phyloP scores from a whole-genome alignment of 2,797 vertebrate species.

The Peromyscus melanophrys region DNA sequence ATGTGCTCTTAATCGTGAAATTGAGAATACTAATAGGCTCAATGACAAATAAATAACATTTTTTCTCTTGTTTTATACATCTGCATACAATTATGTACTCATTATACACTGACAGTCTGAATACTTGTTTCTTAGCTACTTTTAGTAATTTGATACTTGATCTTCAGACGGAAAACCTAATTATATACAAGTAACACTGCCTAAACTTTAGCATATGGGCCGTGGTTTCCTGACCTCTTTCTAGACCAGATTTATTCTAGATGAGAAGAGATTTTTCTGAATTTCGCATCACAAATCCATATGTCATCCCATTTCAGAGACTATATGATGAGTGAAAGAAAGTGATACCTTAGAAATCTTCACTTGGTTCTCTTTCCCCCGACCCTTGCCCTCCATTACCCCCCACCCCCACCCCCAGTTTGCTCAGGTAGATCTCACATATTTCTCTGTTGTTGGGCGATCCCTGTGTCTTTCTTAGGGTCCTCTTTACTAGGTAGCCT shows the following conservation, averaged over 20 bases:
- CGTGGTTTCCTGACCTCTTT: not conserved
- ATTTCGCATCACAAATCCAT: not conserved
- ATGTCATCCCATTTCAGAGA: not conserved
- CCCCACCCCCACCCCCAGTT: no score
- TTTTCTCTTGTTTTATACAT: not conserved
- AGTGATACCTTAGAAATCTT: not conserved
- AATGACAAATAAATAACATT: not conserved
- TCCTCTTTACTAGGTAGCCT: no score
- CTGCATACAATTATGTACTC: not conserved
- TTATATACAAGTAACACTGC: not conserved
- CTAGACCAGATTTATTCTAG: not conserved
- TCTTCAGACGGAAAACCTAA: not conserved
- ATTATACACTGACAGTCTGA: not conserved
- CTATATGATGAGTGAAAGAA: not conserved
- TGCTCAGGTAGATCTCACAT: no score
- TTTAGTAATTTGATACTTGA: conserved; percentile 11
- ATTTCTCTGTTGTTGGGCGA: no score
- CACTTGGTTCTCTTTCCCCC: no score
- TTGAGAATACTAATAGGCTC: not conserved
- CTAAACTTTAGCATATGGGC: not conserved
- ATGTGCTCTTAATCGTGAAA: not conserved
- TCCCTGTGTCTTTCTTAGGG: no score
- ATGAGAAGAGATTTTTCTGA: not conserved
- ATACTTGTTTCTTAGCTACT: not conserved
- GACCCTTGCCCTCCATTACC: no score